Base-by-base conservation (phyloP, 2,888 invertebrate species). In the Drosophila imparisetae region DNA sequence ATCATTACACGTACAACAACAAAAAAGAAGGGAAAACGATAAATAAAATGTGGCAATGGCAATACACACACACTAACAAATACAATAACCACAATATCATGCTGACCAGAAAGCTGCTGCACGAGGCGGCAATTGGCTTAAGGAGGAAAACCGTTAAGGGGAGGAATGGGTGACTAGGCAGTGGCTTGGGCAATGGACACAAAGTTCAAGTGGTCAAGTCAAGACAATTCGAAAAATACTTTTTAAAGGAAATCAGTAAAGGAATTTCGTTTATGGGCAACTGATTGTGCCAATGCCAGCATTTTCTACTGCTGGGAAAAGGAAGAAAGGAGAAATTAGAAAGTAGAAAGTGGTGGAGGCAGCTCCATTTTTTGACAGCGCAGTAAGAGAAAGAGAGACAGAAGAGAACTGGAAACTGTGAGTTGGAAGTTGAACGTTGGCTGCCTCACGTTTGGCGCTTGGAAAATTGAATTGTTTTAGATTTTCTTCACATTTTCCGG, bases 401-500 rank as follows among this genome's bases (percentile, higher is more conserved):
- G 15, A 18, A 4, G 24, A 55, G 18, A 21, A 15, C 11, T 24
- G 18, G 30, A n/a, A 68, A 45, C 21, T n/a, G 57, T 21, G 15
- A 30, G 57, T 42, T 57, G 57, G 57, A n/a, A 8, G 32, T 38
- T 60, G 34, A 58, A 42, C 34, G 55, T 15, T 40, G 27, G 27
- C 13, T 49, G 42, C 52, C 66, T 69, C 72, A 75, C 83, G 75
- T 75, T 75, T 70, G 61, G 50, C 75, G 81, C 73, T 85, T 79
- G 66, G 73, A 88, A 84, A 86, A 90, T 90, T 90, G 89, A 90
- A 90, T 86, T 86, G 90, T 86, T 81, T 86, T 88, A 86, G 89
- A 90, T 90, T 89, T 81, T 71, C 57, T 76, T 69, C 65, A 55
- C 66, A 40, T 58, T 75, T 63, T 67, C 49, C 50, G 57, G 49